Evolutionary conservation across 2,797 vertebrate genomes (phyloP), one percentile per base, ranked within the genome.

Genomic region (Martes flavigula): DNA sequence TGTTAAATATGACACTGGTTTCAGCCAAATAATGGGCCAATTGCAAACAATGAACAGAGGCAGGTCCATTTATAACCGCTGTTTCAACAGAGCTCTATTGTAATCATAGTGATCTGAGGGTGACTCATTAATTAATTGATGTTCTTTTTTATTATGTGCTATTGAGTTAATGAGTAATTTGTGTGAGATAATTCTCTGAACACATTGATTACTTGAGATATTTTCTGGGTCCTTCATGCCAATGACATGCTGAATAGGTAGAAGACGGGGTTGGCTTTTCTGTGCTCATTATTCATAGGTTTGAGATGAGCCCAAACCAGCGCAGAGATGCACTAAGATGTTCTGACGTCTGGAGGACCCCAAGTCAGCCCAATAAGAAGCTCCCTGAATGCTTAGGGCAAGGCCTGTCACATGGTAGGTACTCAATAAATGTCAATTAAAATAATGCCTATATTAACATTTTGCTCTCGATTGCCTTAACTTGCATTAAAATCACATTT

Each of bases 91-190:
- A 97, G 97, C 97, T 92, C 94, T 95, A 96, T 97, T 98, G 98
- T 98, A 98, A 99, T 99, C 98, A 98, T 95, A 98, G 98, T 95
- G 98, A 99, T 99, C 98, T 97, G 98, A 99, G 98, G 98, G 98
- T 98, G 98, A 99, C 98, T 99, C 98, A 98, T 98, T 99, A 99
- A 99, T 98, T 99, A 99, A 99, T 99, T 99, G 98, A 99, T 99
- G 98, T 98, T 98, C 98, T 98, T 98, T 99, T 99, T 99, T 99
- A 99, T 99, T 98, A 98, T 98, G 98, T 98, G 98, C 98, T 98
- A 98, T 99, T 99, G 98, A 99, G 99, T 99, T 99, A 99, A 99
- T 99, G 99, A 99, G 99, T 98, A 99, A 99, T 99, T 99, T 98
- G 99, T 98, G 98, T 98, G 98, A 98, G 98, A 99, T 98, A 99